These are phyloP conservation scores for Trichomalopsis sarcophagae DNA, from an alignment of 1,140 invertebrate genomes.

Conservation along the genomic window DNA sequence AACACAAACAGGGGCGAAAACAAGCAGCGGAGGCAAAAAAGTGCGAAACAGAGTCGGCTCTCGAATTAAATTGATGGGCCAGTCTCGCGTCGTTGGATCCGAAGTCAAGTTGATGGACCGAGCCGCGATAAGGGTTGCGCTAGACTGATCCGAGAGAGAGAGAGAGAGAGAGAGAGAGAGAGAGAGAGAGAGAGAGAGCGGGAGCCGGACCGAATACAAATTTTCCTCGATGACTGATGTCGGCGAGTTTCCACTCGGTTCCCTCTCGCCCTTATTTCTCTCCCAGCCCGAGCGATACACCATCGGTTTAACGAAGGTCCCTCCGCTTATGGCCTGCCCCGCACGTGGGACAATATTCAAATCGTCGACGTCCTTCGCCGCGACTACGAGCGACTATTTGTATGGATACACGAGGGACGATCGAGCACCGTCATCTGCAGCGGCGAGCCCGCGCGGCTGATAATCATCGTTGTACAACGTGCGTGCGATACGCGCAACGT, in stretches of 20 bases:
- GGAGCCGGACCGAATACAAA: conserved; percentile 64
- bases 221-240: conserved; percentile 65
- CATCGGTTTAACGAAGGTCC: conserved; percentile 39
- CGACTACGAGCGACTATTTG: conserved; percentile 15
- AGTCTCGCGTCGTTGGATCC: conserved; percentile 58
- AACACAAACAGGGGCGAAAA: neutral
- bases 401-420: conserved; percentile 12
- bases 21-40: neutral
- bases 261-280: conserved; percentile 49
- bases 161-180: neutral
- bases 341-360: conserved; percentile 35
- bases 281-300: conserved; percentile 26
- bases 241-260: conserved; percentile 66
- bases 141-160: conserved; percentile 55
- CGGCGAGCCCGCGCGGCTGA: neutral
- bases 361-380: neutral
- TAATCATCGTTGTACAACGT: neutral
- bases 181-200: neutral
- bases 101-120: conserved; percentile 68
- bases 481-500: neutral
- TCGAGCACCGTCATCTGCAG: neutral
- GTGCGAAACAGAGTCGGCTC: conserved; percentile 26
- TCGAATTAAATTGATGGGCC: conserved; percentile 64
- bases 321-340: conserved; percentile 21
- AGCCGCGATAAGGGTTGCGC: conserved; percentile 65